These are phyloP conservation scores for Sturmia bella DNA, from an alignment of 2,888 invertebrate species.

Conservation along the genomic window DNA sequence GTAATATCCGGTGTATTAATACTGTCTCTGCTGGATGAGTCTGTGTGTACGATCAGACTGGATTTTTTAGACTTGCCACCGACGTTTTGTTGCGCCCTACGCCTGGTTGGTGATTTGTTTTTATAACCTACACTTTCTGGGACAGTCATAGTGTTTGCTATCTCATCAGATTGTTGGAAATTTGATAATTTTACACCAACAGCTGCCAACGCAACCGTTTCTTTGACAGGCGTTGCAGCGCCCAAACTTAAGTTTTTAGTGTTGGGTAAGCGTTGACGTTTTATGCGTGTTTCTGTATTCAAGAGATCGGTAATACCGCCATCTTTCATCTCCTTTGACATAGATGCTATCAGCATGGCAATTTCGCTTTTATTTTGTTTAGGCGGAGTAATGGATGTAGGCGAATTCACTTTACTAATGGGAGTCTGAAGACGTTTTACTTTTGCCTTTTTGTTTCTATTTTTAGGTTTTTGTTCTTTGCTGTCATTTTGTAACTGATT, in stretches of 20 bases:
- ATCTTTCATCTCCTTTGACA: slow-evolving; percentile 70
- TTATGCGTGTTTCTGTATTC: slow-evolving; percentile 39
- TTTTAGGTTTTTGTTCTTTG: neutral
- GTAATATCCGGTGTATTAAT: neutral
- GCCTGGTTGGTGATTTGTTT: slow-evolving; percentile 40
- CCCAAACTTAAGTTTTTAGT: slow-evolving; percentile 16
- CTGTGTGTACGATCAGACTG: neutral
- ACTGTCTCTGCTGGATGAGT: neutral
- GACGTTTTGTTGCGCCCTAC: slow-evolving; percentile 7
- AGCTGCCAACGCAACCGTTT: neutral
- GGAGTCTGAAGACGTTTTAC: slow-evolving; percentile 25
- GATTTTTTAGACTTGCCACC: slow-evolving; percentile 3
- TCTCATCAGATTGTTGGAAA: neutral
- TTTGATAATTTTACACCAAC: neutral
- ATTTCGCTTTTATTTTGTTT: slow-evolving; percentile 54
- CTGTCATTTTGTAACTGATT: neutral
- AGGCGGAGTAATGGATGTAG: neutral
- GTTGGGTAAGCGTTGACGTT: slow-evolving; percentile 49
- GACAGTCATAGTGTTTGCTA: slow-evolving; percentile 20
- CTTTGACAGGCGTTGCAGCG: neutral
- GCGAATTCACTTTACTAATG: neutral
- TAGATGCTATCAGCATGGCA: slow-evolving; percentile 64
- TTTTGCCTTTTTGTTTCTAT: slow-evolving; percentile 1
- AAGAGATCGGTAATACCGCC: slow-evolving; percentile 58
- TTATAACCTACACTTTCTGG: slow-evolving; percentile 20